Conservation (phyloP, 35 echinoderm and acorn worm species). For the Hemicentrotus pulcherrimus region DNA sequence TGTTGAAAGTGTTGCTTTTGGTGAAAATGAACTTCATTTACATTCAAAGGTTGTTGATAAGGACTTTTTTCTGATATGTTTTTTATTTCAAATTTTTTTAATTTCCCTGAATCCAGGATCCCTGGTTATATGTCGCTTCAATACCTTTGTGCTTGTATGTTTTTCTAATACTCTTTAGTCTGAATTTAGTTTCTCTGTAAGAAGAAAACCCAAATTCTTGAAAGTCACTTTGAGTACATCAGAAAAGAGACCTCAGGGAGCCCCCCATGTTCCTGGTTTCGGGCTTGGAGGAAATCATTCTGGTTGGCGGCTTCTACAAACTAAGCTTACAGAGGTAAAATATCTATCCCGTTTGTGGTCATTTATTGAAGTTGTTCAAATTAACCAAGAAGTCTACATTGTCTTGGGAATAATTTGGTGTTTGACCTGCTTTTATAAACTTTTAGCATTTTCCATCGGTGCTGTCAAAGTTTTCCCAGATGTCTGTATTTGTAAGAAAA, state of each 20-base stretch:
- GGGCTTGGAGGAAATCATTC: not conserved
- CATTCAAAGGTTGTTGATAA: too few species aligned
- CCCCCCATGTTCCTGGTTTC: not conserved
- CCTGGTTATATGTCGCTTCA: not conserved
- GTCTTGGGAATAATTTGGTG: not conserved
- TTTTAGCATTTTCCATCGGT: too few species aligned
- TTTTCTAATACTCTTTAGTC: not conserved
- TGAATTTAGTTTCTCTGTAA: not conserved
- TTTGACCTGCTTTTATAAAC: not conserved
- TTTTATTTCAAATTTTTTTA: too few species aligned
- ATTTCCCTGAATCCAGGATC: too few species aligned
- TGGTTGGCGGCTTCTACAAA: not conserved
- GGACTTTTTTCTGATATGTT: too few species aligned
- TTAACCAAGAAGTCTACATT: not conserved
- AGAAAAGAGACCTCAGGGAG: not conserved
- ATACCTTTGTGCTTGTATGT: not conserved
- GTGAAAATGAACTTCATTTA: too few species aligned
- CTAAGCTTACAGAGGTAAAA: not conserved
- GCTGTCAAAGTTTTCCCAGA: too few species aligned
- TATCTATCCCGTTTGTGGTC: not conserved
- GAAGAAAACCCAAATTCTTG: not conserved
- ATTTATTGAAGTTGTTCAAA: not conserved
- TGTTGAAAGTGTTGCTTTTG: too few species aligned
- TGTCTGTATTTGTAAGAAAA: too few species aligned
- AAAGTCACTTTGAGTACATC: not conserved